Evolutionary conservation across 2,797 vertebrate species (phyloP).

Genomic region (Taenioides sp.): DNA sequence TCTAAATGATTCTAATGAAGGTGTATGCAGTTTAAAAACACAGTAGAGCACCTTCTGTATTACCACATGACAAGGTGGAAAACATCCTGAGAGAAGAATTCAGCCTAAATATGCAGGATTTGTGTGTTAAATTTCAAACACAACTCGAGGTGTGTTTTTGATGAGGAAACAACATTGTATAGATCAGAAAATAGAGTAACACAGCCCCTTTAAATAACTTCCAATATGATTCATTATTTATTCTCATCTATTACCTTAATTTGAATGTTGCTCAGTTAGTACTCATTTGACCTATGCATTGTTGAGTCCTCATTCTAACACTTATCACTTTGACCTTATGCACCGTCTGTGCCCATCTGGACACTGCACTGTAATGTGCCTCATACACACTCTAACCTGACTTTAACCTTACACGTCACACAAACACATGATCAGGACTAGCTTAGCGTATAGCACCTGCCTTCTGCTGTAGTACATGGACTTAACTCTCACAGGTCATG

Average conservation of each 20-base stretch:
- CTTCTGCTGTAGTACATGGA: constrained; percentile 28
- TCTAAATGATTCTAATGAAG: too few relatives aligned
- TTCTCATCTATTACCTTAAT: not conserved
- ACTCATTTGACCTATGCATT: constrained; percentile 1
- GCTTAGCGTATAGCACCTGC: constrained; percentile 30
- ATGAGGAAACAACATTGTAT: too few relatives aligned
- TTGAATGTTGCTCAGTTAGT: not conserved
- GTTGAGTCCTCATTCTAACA: not conserved
- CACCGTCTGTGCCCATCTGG: constrained; percentile 13
- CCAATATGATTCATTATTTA: not conserved
- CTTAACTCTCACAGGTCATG: constrained; percentile 35
- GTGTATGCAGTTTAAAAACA: too few relatives aligned
- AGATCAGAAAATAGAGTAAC: too few relatives aligned
- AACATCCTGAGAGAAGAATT: too few relatives aligned
- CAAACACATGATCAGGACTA: constrained; percentile 48
- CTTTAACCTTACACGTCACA: constrained; percentile 34
- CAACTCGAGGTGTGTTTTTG: too few relatives aligned
- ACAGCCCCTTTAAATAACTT: too few relatives aligned
- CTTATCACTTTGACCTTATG: constrained; percentile 10
- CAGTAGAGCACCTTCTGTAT: too few relatives aligned
- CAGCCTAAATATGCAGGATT: too few relatives aligned
- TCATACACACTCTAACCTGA: constrained; percentile 16
- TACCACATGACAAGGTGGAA: too few relatives aligned
- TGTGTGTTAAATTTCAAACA: too few relatives aligned
- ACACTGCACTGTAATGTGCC: constrained; percentile 5